phyloP scores from a whole-genome alignment of 2,888 invertebrate species.

The Hirtodrosophila confusa region DNA sequence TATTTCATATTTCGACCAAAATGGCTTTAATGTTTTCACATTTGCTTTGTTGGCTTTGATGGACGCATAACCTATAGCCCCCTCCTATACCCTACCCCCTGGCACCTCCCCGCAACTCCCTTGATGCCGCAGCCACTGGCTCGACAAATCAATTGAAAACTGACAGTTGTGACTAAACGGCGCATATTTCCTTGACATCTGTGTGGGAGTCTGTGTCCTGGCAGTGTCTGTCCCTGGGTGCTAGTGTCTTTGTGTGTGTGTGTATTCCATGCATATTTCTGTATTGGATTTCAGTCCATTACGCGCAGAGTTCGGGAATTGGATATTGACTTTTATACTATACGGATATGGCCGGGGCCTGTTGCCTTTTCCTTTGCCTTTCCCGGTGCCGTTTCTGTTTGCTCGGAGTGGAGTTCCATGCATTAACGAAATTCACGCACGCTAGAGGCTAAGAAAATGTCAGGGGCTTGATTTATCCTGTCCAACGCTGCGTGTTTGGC shows the following conservation, averaged over 20 bases:
- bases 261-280: slow-evolving; percentile 73
- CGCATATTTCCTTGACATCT: slow-evolving; percentile 79
- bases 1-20: slow-evolving; percentile 65
- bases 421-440: slow-evolving; percentile 79
- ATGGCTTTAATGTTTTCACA: slow-evolving; percentile 79
- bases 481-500: slow-evolving; percentile 79
- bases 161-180: slow-evolving; percentile 79
- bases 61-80: slow-evolving; percentile 40
- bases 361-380: slow-evolving; percentile 51
- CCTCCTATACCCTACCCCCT: no score
- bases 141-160: slow-evolving; percentile 79
- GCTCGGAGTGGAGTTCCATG: slow-evolving; percentile 40
- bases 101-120: not conserved
- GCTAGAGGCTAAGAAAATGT: slow-evolving; percentile 70
- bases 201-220: slow-evolving; percentile 58
- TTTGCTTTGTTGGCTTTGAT: slow-evolving; percentile 80
- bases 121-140: slow-evolving; percentile 42
- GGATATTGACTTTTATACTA: slow-evolving; percentile 76
- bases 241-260: slow-evolving; percentile 16
- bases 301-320: slow-evolving; percentile 74
- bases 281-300: slow-evolving; percentile 80
- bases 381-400: slow-evolving; percentile 17
- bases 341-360: slow-evolving; percentile 48
- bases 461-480: slow-evolving; percentile 78
- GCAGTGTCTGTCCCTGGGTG: slow-evolving; percentile 24